Evolutionary conservation across 1,140 invertebrate genomes (phyloP).

Genomic region (Pantala flavescens): DNA sequence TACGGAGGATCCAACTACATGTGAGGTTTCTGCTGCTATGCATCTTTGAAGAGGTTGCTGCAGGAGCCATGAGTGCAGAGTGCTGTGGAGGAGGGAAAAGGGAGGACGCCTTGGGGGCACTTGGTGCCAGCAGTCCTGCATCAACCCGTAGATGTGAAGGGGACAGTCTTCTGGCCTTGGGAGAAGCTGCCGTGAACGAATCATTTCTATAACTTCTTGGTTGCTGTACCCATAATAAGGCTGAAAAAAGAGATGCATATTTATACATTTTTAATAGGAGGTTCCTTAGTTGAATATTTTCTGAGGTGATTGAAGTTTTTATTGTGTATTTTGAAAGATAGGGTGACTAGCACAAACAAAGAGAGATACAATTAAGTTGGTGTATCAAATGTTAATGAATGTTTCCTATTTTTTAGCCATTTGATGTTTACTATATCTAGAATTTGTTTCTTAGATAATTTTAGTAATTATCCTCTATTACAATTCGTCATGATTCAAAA

Average conservation of each 20-base stretch:
- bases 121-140: conserved; percentile 98
- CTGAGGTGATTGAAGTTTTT: too few species aligned
- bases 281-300: too few species aligned
- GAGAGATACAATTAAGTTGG: too few species aligned
- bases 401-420: too few species aligned
- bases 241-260: too few species aligned
- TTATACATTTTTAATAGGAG: too few species aligned
- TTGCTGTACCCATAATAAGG: conserved; percentile 88
- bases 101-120: conserved; percentile 77
- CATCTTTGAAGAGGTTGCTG: conserved; percentile 17
- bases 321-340: background rate
- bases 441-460: too few species aligned
- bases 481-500: too few species aligned
- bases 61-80: conserved; percentile 55
- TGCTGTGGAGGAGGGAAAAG: conserved; percentile 71
- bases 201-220: conserved; percentile 96
- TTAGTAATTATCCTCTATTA: too few species aligned
- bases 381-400: too few species aligned
- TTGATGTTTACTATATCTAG: too few species aligned
- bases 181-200: conserved; percentile 83
- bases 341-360: too few species aligned
- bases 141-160: conserved; percentile 77
- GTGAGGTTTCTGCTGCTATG: background rate
- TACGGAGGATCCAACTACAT: background rate
- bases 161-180: conserved; percentile 88